Percentiles rank a stretch among this genome's conserved stretches.
phyloP scores from a whole-genome alignment of 1,140 invertebrate genomes.

The Phymastichus coffea region DNA sequence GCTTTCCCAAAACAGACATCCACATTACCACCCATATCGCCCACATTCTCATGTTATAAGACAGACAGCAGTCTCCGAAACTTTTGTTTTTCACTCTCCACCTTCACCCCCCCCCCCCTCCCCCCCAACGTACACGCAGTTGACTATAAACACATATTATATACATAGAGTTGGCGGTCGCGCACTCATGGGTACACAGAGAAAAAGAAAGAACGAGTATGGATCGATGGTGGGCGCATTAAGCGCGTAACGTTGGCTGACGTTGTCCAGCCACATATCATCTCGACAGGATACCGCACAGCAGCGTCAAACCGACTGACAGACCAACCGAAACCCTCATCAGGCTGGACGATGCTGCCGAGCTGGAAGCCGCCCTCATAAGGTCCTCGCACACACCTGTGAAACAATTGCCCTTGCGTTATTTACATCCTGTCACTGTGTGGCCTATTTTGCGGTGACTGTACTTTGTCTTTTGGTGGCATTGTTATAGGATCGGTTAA shows the following conservation, averaged over 20 bases:
- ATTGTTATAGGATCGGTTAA: not conserved
- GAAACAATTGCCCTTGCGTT: slow-evolving; percentile 27
- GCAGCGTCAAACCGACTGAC: slow-evolving; percentile 31
- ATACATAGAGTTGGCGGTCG: slow-evolving; percentile 11
- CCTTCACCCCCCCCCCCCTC: too few relatives aligned
- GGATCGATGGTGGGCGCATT: slow-evolving; percentile 10
- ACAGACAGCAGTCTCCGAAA: slow-evolving; percentile 23
- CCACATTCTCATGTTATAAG: too few relatives aligned
- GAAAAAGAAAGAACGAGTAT: too few relatives aligned
- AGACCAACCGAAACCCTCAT: slow-evolving; percentile 42
- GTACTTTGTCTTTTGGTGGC: not conserved
- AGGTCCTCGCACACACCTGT: slow-evolving; percentile 51
- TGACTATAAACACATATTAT: slow-evolving; percentile 24
- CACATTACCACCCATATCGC: too few relatives aligned
- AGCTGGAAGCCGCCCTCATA: slow-evolving; percentile 48
- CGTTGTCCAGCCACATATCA: slow-evolving; percentile 53
- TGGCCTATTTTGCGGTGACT: not conserved
- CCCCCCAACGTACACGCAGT: not conserved
- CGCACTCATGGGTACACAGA: too few relatives aligned
- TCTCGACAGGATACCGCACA: slow-evolving; percentile 46
- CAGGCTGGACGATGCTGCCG: slow-evolving; percentile 45
- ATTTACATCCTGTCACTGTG: not conserved
- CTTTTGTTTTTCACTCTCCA: not conserved
- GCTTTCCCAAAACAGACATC: too few relatives aligned
- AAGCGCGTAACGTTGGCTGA: not conserved